Percentiles rank a stretch among this genome's conserved stretches.
Conservation (phyloP, 2,888 invertebrate genomes). For the Stenchaetothrips biformis region DNA sequence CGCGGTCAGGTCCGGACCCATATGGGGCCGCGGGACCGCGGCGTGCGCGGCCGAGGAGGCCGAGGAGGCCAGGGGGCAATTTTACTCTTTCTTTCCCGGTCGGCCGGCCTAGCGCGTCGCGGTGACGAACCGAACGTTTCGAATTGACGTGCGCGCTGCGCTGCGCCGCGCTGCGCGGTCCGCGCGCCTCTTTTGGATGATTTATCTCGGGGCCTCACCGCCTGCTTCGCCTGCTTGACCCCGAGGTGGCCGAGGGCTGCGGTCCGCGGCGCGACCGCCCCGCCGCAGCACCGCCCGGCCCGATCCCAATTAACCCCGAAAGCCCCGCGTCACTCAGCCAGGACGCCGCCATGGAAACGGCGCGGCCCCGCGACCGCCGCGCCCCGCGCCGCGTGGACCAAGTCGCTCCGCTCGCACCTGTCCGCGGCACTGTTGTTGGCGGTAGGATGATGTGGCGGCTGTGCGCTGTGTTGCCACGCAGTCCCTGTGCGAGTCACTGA, state of each 20-base stretch:
- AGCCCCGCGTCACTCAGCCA: slow-evolving; percentile 7
- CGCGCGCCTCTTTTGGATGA: slow-evolving; percentile 1
- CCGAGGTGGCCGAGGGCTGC: neutral
- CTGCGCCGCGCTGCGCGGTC: no score
- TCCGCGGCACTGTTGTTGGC: neutral
- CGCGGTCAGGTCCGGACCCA: neutral
- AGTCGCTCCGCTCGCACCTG: no score
- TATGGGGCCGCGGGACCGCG: neutral
- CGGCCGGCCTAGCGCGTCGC: neutral
- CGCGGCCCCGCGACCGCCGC: neutral
- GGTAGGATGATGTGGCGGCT: neutral
- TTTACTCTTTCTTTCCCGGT: neutral
- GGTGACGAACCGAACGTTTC: neutral
- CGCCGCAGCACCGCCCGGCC: neutral
- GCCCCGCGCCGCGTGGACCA: neutral
- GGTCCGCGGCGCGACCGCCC: neutral
- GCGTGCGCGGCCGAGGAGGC: neutral
- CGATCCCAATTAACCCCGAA: slow-evolving; percentile 20
- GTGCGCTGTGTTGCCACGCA: no score
- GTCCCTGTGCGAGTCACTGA: neutral
- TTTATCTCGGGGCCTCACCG: neutral
- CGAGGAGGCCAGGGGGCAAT: no score
- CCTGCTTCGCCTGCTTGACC: slow-evolving; percentile 16
- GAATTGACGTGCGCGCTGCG: slow-evolving; percentile 10
- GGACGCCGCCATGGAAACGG: neutral